Conservation (phyloP, 1,140 invertebrate genomes). For the Drosophila ironensis region DNA sequence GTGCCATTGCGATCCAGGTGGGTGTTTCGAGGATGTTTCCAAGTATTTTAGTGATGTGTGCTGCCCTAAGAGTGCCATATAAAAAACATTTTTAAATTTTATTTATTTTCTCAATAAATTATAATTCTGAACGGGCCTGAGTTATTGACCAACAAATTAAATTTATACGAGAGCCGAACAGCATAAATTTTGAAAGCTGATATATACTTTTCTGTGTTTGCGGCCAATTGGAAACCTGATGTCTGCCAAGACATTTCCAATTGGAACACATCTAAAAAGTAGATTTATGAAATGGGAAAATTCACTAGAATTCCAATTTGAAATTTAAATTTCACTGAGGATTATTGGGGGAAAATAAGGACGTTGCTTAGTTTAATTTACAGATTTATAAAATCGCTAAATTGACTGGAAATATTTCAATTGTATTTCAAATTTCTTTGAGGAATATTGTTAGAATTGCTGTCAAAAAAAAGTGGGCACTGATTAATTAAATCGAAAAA, state of each 20-base stretch:
- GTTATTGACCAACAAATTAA: constrained; percentile 20
- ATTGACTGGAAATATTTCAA: too few species aligned
- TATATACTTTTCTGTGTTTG: constrained; percentile 17
- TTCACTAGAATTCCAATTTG: too few species aligned
- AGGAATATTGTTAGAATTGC: too few species aligned
- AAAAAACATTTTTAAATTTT: background rate
- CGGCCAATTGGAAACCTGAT: background rate
- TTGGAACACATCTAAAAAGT: background rate
- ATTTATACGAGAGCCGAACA: constrained; percentile 10
- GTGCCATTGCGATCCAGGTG: constrained; percentile 81
- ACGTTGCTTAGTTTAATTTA: too few species aligned
- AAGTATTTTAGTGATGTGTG: constrained; percentile 6
- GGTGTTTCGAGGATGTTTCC: too few species aligned
- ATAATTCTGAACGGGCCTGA: constrained; percentile 3
- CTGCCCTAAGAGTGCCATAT: background rate
- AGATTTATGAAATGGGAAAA: background rate
- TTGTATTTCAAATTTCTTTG: too few species aligned
- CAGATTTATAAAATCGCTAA: too few species aligned
- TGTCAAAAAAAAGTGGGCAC: too few species aligned
- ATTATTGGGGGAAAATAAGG: too few species aligned
- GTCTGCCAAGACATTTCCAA: background rate
- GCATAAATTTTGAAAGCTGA: constrained; percentile 16
- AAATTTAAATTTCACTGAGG: too few species aligned
- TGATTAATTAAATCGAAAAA: too few species aligned
- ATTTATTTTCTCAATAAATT: background rate